phyloP scores from a whole-genome alignment of 1,140 invertebrate genomes.

The Atopsyche davidsoni region DNA sequence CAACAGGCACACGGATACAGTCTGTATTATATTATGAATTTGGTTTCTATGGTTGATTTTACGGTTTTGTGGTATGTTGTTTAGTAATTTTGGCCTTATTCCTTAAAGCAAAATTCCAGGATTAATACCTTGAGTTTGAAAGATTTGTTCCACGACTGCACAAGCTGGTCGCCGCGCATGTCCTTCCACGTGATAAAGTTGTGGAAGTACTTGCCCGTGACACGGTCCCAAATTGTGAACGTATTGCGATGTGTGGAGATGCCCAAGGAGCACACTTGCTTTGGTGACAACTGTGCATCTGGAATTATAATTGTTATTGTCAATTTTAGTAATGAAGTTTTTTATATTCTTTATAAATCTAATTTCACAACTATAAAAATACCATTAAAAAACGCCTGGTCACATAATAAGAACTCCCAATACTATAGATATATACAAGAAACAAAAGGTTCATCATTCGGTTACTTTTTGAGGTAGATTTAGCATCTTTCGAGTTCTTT shows the following conservation, averaged over 20 bases:
- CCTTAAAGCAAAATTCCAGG: too few relatives aligned
- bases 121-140: constrained; percentile 61
- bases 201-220: constrained; percentile 77
- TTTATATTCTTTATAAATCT: constrained; percentile 6
- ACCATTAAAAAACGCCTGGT: constrained; percentile 37
- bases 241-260: constrained; percentile 83
- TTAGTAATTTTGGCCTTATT: too few relatives aligned
- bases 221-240: constrained; percentile 83
- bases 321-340: not conserved
- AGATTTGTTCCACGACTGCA: constrained; percentile 82
- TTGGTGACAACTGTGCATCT: constrained; percentile 56
- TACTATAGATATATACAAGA: not conserved
- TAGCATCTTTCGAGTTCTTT: too few relatives aligned
- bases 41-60: too few relatives aligned
- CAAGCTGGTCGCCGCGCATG: constrained; percentile 69
- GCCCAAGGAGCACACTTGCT: constrained; percentile 69
- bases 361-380: constrained; percentile 14
- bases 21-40: too few relatives aligned
- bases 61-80: too few relatives aligned
- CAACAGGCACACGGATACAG: too few relatives aligned
- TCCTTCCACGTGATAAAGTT: constrained; percentile 98
- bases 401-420: too few relatives aligned
- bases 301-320: constrained; percentile 30
- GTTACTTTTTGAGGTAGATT: too few relatives aligned
- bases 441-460: not conserved